These are phyloP conservation scores for Parotocinclus haroldoi DNA, from an alignment of 2,797 vertebrate genomes.

Conservation along the genomic window DNA sequence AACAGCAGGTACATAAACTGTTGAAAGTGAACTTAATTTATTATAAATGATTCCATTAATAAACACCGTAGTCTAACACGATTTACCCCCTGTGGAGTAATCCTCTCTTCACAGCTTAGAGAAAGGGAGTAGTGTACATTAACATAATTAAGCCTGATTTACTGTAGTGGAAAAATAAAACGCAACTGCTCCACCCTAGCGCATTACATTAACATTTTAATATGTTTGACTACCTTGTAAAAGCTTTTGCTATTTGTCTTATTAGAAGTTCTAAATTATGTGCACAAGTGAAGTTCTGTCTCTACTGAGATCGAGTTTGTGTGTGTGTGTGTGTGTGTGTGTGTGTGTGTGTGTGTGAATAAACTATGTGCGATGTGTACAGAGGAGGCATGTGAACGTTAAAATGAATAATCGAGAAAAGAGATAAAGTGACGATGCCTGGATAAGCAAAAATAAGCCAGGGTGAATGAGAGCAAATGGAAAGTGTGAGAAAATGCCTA, in stretches of 20 bases:
- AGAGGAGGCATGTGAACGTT: conserved; percentile 72
- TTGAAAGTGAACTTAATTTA: conserved; percentile 23
- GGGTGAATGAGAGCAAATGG: conserved; percentile 10
- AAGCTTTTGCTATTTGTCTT: conserved; percentile 31
- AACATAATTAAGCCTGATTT: conserved; percentile 43
- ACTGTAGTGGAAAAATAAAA: conserved; percentile 37
- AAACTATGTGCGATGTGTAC: conserved; percentile 28
- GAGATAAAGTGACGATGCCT: conserved; percentile 14
- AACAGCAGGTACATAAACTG: conserved; percentile 20
- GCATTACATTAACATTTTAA: conserved; percentile 41
- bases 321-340: background rate
- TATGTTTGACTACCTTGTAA: conserved; percentile 34
- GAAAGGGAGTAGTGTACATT: conserved; percentile 16
- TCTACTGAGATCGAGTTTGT: conserved; percentile 14
- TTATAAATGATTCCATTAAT: conserved; percentile 26
- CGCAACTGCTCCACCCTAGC: conserved; percentile 26
- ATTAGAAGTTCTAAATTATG: conserved; percentile 26
- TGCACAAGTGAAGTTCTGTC: conserved; percentile 25
- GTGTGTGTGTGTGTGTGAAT: background rate
- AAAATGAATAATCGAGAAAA: conserved; percentile 66
- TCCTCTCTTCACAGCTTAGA: conserved; percentile 8
- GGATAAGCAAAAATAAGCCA: conserved; percentile 20
- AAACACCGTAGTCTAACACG: conserved; percentile 20
- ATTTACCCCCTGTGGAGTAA: conserved; percentile 13
- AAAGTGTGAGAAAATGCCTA: too few species aligned